phyloP scores from a whole-genome alignment of 2,888 invertebrate species.

The Pammene aurita region DNA sequence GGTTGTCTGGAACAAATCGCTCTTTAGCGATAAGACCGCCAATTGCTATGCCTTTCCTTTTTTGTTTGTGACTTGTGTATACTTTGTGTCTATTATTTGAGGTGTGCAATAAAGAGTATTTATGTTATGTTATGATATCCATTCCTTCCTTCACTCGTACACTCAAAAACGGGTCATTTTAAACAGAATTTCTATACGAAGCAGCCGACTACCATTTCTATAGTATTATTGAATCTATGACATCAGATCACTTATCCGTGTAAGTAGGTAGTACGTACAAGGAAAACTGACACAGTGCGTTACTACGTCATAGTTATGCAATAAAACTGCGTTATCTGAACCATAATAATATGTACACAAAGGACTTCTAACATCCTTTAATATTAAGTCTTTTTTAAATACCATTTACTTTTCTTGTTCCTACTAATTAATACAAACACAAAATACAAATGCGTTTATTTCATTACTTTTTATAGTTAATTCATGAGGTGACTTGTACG shows the following conservation, averaged over 20 bases:
- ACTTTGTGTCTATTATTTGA: too few relatives aligned
- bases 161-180: neutral
- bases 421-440: too few relatives aligned
- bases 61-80: too few relatives aligned
- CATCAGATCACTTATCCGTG: neutral
- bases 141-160: neutral
- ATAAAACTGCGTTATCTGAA: constrained; percentile 9
- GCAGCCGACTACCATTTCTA: neutral
- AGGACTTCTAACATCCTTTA: constrained; percentile 10
- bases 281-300: neutral
- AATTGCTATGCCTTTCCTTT: too few relatives aligned
- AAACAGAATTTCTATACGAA: neutral
- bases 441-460: too few relatives aligned
- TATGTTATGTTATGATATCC: too few relatives aligned
- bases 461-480: too few relatives aligned
- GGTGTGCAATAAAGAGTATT: too few relatives aligned
- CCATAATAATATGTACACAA: neutral
- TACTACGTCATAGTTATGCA: constrained; percentile 17
- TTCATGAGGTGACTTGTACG: too few relatives aligned
- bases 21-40: too few relatives aligned
- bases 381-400: neutral
- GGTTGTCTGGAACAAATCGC: too few relatives aligned
- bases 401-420: too few relatives aligned
- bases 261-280: neutral
- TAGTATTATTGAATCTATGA: neutral